Evolutionary conservation across 2,113 vertebrate species (phyloP), one percentile per base, ranked within the genome.

Genomic region (Panurus biarmicus): DNA sequence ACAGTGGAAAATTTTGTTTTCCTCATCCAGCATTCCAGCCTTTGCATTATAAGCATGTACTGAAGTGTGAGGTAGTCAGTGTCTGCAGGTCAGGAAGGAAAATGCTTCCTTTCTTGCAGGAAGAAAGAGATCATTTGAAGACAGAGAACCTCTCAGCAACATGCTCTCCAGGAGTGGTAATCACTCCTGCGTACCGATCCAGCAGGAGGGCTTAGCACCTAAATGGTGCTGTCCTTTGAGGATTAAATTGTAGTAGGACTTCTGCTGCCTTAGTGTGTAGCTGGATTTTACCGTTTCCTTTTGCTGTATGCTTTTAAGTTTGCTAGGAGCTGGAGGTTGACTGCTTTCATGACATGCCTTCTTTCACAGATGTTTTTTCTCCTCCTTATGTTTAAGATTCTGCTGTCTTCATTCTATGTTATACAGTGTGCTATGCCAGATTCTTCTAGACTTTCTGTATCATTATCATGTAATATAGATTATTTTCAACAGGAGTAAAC

Each of bases 131-230:
- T 58, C 0, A 13, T 61, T 57, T 86, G n/a, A 83, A 57, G 66
- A 40, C 1, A 4, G 66, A 53, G 66, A 50, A 72, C 19, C 14
- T 48, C 61, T 67, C 54, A 70, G 56, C 12, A 66, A 12, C 14
- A 3, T 31, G 10, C 22, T 51, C 6, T 80, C 28, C 44, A 71
- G 26, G 42, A 62, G 77, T 23, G 62, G 44, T 69, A 81, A 40
- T 35, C 0, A 0, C 28, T 71, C 54, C 62, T 65, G 23, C 0
- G 1, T 35, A 1, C 3, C 0, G 0, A 67, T 66, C 56, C n/a
- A 80, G 36, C 28, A 77, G 53, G 33, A 81, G 42, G n/a, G 35
- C 38, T 62, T 75, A 89, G 79, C 67, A 58, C 70, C 31, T 87
- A 76, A 53, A 74, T 24, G 14, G 45, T 74, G 24, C 15, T 35